Conservation (phyloP, 2,888 invertebrate genomes). For the Glyphotaelius pellucidus region DNA sequence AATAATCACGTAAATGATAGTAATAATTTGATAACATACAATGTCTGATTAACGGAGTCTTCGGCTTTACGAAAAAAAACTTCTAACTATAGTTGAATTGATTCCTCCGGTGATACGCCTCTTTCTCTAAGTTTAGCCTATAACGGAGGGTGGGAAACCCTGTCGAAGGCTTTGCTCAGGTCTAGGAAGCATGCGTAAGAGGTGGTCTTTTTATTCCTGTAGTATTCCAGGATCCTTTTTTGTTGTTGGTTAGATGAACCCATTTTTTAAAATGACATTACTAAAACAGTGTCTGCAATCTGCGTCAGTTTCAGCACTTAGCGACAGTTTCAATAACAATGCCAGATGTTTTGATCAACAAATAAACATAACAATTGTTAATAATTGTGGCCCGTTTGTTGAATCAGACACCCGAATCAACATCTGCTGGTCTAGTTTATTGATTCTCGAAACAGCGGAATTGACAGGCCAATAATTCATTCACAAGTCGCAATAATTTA, state of each 20-base stretch:
- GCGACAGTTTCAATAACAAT: neutral
- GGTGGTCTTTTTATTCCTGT: too few relatives aligned
- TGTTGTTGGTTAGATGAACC: neutral
- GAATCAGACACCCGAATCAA: neutral
- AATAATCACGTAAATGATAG: too few relatives aligned
- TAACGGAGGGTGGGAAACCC: too few relatives aligned
- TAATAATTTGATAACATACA: too few relatives aligned
- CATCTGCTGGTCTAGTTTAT: neutral
- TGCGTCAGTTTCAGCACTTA: neutral
- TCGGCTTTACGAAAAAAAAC: too few relatives aligned
- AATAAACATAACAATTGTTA: neutral
- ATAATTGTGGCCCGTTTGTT: neutral
- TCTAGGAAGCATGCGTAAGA: too few relatives aligned
- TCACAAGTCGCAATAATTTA: neutral
- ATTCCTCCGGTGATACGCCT: too few relatives aligned
- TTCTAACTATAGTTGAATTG: neutral
- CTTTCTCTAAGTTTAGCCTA: too few relatives aligned
- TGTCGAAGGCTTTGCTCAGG: too few relatives aligned
- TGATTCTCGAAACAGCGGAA: neutral
- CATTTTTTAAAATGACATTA: neutral
- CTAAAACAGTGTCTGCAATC: neutral
- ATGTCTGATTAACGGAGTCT: too few relatives aligned
- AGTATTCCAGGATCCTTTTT: too few relatives aligned
- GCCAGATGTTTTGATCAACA: neutral
- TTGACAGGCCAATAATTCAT: neutral